Evolutionary conservation across 2,113 vertebrate genomes (phyloP).

Genomic region (Hymenochirus boettgeri): DNA sequence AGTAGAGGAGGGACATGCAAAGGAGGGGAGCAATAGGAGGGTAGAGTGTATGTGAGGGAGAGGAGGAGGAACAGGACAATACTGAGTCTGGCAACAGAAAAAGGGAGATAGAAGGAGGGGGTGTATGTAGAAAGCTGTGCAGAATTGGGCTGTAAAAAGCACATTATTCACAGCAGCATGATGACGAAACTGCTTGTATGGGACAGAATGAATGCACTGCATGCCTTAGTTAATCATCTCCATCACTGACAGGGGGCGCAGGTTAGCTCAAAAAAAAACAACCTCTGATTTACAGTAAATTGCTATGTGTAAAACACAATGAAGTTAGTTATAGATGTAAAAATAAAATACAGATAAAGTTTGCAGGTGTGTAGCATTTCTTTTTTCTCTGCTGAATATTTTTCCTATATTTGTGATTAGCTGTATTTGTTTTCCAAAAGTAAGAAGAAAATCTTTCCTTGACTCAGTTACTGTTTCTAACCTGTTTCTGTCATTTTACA

Average conservation of each 20-base stretch:
- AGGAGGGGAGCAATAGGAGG: conserved; percentile 43
- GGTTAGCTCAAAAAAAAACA: background rate
- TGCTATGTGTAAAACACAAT: too few species aligned
- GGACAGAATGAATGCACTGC: background rate
- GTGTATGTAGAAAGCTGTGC: conserved; percentile 1
- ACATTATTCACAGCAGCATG: background rate
- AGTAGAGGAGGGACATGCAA: conserved; percentile 44
- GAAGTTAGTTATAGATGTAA: too few species aligned
- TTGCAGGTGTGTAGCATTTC: too few species aligned
- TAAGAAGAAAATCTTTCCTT: too few species aligned
- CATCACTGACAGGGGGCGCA: conserved; percentile 9
- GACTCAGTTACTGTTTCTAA: too few species aligned
- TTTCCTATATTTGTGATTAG: too few species aligned
- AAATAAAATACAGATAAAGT: too few species aligned
- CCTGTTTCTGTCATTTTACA: too few species aligned
- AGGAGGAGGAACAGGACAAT: conserved; percentile 24
- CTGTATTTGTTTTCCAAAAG: too few species aligned
- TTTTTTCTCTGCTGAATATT: too few species aligned
- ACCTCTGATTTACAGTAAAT: too few species aligned
- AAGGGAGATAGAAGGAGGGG: conserved; percentile 5
- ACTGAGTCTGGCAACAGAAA: background rate
- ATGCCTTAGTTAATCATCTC: background rate
- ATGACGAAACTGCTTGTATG: background rate
- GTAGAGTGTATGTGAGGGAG: conserved; percentile 31
- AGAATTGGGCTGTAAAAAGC: background rate